Evolutionary conservation across 2,888 invertebrate genomes (phyloP), one percentile per base, ranked within the genome.

Genomic region (Ceratothoa steindachneri): DNA sequence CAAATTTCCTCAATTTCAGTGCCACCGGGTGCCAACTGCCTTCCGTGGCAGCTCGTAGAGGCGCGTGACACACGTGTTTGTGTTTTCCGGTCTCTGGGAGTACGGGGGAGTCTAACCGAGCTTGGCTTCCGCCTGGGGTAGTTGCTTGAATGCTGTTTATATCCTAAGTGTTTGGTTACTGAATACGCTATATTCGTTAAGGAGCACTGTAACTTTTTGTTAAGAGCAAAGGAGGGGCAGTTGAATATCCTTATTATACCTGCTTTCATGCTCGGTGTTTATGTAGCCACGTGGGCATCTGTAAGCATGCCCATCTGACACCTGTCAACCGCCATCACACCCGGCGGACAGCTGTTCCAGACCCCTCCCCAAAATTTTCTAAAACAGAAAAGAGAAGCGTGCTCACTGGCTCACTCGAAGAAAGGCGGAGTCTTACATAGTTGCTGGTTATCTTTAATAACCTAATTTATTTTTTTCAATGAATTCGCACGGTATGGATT

Each of bases 251-350:
- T 41, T 15, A 24, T 60, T 60, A 60, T 60, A 60, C 60, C 55
- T 60, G 60, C n/a, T 60, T 60, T 24, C 24, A 60, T 60, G 24
- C 22, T n/a, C n/a, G 24, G 24, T 60, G 9, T 60, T 60, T 60
- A 24, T 67, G 52, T 68, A 69, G 75, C 72, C 75, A 75, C 75
- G 75, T 72, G 72, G 75, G 75, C 75, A 75, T 69, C 65, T 67
- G 67, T 29, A 67, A 29, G 28, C 51, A 60, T 74, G 74, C 69
- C 72, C 70, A 69, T 74, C 65, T 67, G 74, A 77, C 77, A 77
- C 77, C 77, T 77, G 77, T 77, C 77, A 77, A 75, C 74, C 74
- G 77, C 77, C 72, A 75, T 70, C 73, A 75, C 74, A 72, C 71
- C 65, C 77, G 72, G 71, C 51, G 68, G 75, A 75, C 75, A 75